Percentiles rank a stretch among this genome's conserved stretches.
Conservation (phyloP, 2,888 invertebrate species). For the Latrodectus elegans region DNA sequence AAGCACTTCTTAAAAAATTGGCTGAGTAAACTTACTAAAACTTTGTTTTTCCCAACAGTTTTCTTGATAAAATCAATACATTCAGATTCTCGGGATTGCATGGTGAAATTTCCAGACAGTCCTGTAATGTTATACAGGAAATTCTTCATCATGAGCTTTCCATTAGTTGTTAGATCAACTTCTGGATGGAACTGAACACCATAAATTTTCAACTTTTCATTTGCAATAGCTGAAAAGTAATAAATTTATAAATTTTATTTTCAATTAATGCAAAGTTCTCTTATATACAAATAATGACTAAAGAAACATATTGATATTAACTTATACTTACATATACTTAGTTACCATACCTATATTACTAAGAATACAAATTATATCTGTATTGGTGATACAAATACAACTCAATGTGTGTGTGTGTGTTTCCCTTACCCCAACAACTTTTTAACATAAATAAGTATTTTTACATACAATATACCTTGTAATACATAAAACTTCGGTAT, state of each 20-base stretch:
- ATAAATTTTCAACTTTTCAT: slow-evolving; percentile 91
- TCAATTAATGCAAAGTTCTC: not conserved
- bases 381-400: too few relatives aligned
- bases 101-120: slow-evolving; percentile 89
- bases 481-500: too few relatives aligned
- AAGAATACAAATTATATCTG: too few relatives aligned
- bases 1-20: too few relatives aligned
- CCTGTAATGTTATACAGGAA: slow-evolving; percentile 95
- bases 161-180: slow-evolving; percentile 94
- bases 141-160: slow-evolving; percentile 92
- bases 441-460: too few relatives aligned
- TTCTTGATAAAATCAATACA: slow-evolving; percentile 94
- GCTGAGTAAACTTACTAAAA: slow-evolving; percentile 82
- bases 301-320: too few relatives aligned
- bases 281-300: not conserved
- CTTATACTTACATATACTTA: too few relatives aligned
- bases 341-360: too few relatives aligned
- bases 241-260: too few relatives aligned
- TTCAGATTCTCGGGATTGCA: slow-evolving; percentile 88
- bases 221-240: slow-evolving; percentile 83
- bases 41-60: slow-evolving; percentile 92
- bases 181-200: slow-evolving; percentile 99
- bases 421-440: too few relatives aligned
- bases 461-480: too few relatives aligned
- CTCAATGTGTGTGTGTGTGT: too few relatives aligned